A percentile compares a stretch with the other conserved stretches of the same genome.
Conservation (phyloP, 2,113 vertebrate species). For the Elephantulus edwardii region DNA sequence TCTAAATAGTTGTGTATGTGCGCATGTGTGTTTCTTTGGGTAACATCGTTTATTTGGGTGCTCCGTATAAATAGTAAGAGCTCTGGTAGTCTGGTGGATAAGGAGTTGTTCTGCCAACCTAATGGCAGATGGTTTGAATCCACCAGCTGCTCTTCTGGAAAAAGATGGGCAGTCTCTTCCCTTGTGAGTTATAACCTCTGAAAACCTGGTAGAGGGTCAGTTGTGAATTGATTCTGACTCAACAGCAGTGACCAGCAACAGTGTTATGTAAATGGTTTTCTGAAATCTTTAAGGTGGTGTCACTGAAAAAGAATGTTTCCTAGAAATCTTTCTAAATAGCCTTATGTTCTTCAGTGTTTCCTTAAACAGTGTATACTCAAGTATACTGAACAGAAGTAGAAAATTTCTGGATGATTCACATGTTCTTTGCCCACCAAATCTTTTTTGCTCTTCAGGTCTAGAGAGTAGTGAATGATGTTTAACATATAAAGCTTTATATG, state of each 20-base stretch:
- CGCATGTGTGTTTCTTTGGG: slow-evolving; percentile 25
- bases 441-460: background rate
- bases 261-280: no score
- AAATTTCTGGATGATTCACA: background rate
- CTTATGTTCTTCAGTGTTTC: background rate
- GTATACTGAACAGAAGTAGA: background rate
- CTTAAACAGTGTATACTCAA: background rate
- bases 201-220: no score
- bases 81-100: no score
- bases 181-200: no score
- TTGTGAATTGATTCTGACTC: no score
- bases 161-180: no score
- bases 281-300: slow-evolving; percentile 33
- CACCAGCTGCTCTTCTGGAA: no score
- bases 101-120: no score
- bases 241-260: no score
- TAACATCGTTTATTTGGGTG: background rate
- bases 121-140: no score
- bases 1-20: background rate
- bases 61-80: background rate
- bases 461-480: no score
- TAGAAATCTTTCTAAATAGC: background rate
- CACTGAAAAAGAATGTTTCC: slow-evolving; percentile 18
- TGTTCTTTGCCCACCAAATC: background rate
- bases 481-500: no score